Conservation (phyloP, 2,113 vertebrate genomes). For the Anhinga rufa region DNA sequence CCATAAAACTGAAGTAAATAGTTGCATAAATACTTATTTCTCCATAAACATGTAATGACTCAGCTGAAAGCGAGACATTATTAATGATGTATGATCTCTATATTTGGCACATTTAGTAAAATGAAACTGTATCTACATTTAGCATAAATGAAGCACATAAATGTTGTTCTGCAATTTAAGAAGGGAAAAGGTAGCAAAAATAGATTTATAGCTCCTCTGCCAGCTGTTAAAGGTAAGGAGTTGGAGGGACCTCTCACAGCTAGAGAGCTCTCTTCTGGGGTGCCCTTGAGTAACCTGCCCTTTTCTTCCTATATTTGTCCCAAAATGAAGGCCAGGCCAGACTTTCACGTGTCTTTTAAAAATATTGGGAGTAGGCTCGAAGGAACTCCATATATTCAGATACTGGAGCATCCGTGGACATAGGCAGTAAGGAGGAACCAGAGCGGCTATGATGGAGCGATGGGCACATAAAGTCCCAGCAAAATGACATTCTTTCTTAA, state of each 20-base stretch:
- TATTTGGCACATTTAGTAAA: slow-evolving; percentile 9
- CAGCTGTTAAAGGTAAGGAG: background rate
- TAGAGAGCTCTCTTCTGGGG: background rate
- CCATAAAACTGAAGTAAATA: background rate
- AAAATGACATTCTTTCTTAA: background rate
- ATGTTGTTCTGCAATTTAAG: background rate
- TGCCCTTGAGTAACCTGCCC: background rate
- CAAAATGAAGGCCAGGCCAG: background rate
- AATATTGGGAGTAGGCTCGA: background rate
- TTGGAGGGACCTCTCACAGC: background rate
- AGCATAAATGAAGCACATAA: background rate
- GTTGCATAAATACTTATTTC: background rate
- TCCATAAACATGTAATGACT: background rate
- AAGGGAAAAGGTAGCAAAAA: background rate
- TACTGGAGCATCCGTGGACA: background rate
- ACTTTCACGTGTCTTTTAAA: background rate
- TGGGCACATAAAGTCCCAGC: background rate
- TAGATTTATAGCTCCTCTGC: background rate
- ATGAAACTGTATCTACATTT: background rate
- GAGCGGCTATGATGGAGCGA: background rate
- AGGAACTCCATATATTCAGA: background rate
- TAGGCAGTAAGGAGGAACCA: background rate
- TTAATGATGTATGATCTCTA: background rate
- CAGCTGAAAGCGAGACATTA: background rate
- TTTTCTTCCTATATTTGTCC: background rate